These are phyloP conservation scores for Eufriesea mexicana DNA, from an alignment of 1,140 invertebrate species.

Conservation along the genomic window DNA sequence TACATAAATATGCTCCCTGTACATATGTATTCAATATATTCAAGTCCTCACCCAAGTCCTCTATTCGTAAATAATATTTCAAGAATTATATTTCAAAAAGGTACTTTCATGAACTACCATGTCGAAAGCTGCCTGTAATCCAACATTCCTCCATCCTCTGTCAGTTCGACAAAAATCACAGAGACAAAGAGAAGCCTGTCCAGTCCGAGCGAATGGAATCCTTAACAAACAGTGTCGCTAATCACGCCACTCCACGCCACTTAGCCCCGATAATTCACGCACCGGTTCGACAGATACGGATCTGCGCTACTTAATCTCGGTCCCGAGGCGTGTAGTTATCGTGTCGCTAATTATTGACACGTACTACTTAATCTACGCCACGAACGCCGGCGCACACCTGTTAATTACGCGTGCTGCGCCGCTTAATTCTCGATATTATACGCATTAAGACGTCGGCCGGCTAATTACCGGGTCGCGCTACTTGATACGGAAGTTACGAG, in stretches of 20 bases:
- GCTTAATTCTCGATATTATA: constrained; percentile 13
- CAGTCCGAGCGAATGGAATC: not conserved
- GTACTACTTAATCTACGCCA: constrained; percentile 13
- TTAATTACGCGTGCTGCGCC: not conserved
- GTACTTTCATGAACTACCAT: no score
- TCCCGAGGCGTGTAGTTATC: not conserved
- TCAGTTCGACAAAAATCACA: no score
- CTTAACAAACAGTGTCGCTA: not conserved
- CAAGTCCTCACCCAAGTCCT: no score
- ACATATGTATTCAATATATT: no score
- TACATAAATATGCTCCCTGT: no score
- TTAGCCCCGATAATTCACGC: not conserved
- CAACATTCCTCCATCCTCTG: no score
- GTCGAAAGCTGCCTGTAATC: no score
- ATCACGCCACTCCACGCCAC: not conserved
- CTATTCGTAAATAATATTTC: no score
- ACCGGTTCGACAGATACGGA: not conserved
- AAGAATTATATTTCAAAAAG: no score
- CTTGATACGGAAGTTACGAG: constrained; percentile 1
- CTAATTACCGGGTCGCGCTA: not conserved
- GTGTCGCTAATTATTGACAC: constrained; percentile 36
- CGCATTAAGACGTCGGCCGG: constrained; percentile 9
- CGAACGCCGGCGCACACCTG: not conserved
- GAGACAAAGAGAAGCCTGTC: no score
- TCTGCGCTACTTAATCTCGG: constrained; percentile 19